These are phyloP conservation scores for Argyrosomus regius DNA, from an alignment of 2,797 vertebrate species.

Conservation along the genomic window DNA sequence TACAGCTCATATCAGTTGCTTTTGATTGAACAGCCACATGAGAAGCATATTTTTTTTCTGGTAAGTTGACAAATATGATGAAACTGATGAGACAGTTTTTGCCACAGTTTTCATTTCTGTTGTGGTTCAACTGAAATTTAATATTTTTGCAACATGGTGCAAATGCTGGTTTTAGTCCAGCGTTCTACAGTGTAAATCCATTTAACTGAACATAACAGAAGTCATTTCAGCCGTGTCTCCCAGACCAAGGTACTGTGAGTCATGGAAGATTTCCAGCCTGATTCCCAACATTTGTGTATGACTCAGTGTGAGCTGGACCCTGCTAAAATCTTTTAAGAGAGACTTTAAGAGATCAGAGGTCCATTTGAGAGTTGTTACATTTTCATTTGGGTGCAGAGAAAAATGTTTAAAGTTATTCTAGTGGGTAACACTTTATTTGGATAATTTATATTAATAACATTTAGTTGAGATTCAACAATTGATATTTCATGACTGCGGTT, in stretches of 20 bases:
- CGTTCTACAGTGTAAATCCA: neutral
- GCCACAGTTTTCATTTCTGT: neutral
- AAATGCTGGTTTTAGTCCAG: constrained; percentile 3
- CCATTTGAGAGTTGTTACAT: neutral
- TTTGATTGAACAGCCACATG: no score
- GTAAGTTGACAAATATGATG: neutral
- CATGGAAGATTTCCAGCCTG: constrained; percentile 43
- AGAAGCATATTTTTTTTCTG: neutral
- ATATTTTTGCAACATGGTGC: neutral
- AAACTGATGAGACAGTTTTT: neutral
- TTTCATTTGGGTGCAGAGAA: neutral
- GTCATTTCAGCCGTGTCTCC: constrained; percentile 12
- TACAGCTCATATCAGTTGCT: neutral
- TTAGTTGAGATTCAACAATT: no score
- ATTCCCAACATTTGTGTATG: constrained; percentile 41
- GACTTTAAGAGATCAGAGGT: neutral
- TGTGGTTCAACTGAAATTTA: neutral
- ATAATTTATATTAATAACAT: no score
- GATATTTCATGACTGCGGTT: no score
- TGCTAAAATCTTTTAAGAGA: constrained; percentile 25
- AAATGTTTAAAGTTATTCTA: neutral
- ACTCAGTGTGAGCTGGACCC: constrained; percentile 47
- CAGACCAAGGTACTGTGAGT: constrained; percentile 37
- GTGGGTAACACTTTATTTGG: no score
- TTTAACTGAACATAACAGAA: constrained; percentile 4